Evolutionary conservation across 2,797 vertebrate species (phyloP).

Genomic region (Psittacula derbiana): DNA sequence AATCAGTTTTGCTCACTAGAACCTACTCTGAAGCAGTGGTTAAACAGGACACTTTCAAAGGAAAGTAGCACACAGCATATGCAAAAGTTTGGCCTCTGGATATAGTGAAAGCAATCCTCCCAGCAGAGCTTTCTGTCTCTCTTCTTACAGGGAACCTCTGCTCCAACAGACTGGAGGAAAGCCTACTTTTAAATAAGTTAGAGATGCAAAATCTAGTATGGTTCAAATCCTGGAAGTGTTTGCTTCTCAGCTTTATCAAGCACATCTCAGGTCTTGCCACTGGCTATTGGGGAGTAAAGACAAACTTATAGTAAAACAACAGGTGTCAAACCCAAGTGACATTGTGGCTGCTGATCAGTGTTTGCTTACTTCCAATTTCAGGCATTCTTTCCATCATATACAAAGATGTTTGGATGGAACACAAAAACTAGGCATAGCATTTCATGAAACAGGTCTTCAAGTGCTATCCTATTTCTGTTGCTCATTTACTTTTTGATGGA

Average conservation of each 20-base stretch:
- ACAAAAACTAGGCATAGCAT: not conserved
- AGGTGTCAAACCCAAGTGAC: not conserved
- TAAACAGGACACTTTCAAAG: not conserved
- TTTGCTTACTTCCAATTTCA: not conserved
- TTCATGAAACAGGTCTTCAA: not conserved
- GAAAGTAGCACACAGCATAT: not conserved
- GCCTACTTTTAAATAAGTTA: not conserved
- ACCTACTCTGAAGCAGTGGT: not conserved
- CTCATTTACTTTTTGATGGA: not conserved
- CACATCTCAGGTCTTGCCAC: not conserved
- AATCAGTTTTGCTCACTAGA: not conserved
- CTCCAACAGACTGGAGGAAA: not conserved
- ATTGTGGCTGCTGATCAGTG: not conserved
- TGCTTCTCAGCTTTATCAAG: not conserved
- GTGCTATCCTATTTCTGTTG: not conserved
- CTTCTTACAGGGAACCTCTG: not conserved
- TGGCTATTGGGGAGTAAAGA: not conserved
- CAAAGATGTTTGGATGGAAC: not conserved
- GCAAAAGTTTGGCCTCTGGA: not conserved
- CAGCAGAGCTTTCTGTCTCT: not conserved
- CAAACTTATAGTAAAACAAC: not conserved
- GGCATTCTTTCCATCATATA: not conserved
- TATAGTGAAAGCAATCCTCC: not conserved
- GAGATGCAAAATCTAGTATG: not conserved
- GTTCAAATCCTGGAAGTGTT: not conserved